A percentile compares a stretch with the other conserved stretches of the same genome.
These are phyloP conservation scores for Neoascia interrupta DNA, from an alignment of 2,888 invertebrate species.

Conservation along the genomic window DNA sequence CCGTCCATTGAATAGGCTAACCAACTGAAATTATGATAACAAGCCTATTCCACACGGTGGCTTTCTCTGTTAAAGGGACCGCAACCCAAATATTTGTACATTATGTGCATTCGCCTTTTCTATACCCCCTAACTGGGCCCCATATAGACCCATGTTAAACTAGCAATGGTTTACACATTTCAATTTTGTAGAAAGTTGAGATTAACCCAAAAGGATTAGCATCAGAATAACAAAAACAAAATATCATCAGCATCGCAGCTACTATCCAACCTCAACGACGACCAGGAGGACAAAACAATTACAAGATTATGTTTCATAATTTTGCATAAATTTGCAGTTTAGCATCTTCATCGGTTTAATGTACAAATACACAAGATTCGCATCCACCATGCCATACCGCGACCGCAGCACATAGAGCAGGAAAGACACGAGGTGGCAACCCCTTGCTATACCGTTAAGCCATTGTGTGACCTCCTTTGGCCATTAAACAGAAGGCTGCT, in stretches of 20 bases:
- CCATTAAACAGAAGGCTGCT: slow-evolving; percentile 43
- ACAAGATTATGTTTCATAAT: slow-evolving; percentile 68
- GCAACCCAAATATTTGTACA: slow-evolving; percentile 48
- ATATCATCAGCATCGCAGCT: slow-evolving; percentile 25
- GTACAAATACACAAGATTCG: not conserved
- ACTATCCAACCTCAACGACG: not conserved
- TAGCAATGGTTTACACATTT: slow-evolving; percentile 59
- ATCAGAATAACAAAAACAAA: slow-evolving; percentile 48
- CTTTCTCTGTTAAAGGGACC: slow-evolving; percentile 3
- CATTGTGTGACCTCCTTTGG: slow-evolving; percentile 61
- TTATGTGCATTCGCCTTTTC: too few relatives aligned
- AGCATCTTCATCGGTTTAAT: slow-evolving; percentile 41
- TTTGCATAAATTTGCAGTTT: slow-evolving; percentile 69
- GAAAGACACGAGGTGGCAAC: slow-evolving; percentile 17
- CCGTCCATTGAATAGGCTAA: too few relatives aligned
- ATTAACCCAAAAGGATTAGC: slow-evolving; percentile 66
- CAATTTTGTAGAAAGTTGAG: slow-evolving; percentile 64
- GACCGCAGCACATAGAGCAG: slow-evolving; percentile 9
- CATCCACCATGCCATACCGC: not conserved
- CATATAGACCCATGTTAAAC: not conserved
- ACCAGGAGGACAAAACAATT: slow-evolving; percentile 66
- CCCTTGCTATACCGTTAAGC: slow-evolving; percentile 26
- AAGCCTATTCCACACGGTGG: slow-evolving; percentile 28
- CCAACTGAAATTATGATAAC: slow-evolving; percentile 34
- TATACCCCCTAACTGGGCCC: not conserved